Percentiles rank a stretch among this genome's conserved stretches.
Evolutionary conservation across 2,888 invertebrate genomes (phyloP).

Genomic region (Andrena bucephala): DNA sequence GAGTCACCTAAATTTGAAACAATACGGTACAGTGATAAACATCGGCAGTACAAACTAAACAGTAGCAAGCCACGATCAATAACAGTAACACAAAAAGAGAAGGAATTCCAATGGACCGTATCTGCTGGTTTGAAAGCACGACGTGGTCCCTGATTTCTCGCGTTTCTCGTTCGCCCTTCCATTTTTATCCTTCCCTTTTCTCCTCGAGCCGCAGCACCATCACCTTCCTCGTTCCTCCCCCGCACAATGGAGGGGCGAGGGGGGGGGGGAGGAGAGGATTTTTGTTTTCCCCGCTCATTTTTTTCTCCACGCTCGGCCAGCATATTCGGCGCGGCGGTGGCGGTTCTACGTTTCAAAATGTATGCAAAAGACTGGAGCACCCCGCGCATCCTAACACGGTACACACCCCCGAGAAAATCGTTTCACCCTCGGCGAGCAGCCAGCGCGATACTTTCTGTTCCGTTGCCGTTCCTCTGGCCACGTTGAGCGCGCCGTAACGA

Average conservation of each 20-base stretch:
- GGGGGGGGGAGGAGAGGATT: constrained; percentile 65
- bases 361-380: constrained; percentile 84
- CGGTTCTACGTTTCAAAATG: constrained; percentile 83
- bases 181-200: constrained; percentile 50
- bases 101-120: constrained; percentile 63
- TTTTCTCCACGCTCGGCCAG: constrained; percentile 70
- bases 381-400: constrained; percentile 83
- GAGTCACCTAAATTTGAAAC: no score
- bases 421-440: constrained; percentile 29
- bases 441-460: constrained; percentile 28
- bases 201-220: not conserved
- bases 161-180: constrained; percentile 68
- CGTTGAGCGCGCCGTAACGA: not conserved
- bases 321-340: constrained; percentile 77
- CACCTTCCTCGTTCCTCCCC: not conserved
- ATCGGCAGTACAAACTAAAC: not conserved
- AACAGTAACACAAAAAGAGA: constrained; percentile 12
- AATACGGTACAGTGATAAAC: no score
- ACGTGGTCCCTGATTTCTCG: constrained; percentile 65
- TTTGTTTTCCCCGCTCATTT: constrained; percentile 68
- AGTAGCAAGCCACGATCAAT: constrained; percentile 26
- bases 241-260: constrained; percentile 26
- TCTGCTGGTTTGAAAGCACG: constrained; percentile 60
- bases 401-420: constrained; percentile 78
- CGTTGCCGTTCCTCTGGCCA: not conserved